phyloP scores from a whole-genome alignment of 2,113 vertebrate genomes.

The Ciconia maguari region DNA sequence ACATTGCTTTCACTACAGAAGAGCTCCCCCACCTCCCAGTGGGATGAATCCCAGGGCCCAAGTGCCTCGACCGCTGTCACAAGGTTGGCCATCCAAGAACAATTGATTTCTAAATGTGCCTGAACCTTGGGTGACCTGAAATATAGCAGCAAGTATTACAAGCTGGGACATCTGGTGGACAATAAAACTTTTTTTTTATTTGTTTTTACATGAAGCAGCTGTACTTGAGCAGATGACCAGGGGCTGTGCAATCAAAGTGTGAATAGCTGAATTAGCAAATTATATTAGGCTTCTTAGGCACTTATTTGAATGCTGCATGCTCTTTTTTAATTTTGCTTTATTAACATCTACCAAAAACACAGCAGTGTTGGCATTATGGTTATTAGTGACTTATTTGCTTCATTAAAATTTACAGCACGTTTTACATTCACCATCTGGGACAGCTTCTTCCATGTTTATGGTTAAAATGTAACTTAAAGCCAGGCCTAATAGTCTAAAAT shows the following conservation, averaged over 20 bases:
- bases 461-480: constrained; percentile 70
- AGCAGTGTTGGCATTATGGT: constrained; percentile 61
- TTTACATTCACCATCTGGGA: constrained; percentile 74
- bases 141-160: constrained; percentile 57
- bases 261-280: constrained; percentile 77
- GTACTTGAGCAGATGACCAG: constrained; percentile 74
- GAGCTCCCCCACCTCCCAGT: not conserved
- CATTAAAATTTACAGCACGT: constrained; percentile 76
- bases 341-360: constrained; percentile 69
- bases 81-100: not conserved
- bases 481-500: constrained; percentile 30
- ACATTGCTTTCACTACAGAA: not conserved
- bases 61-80: not conserved
- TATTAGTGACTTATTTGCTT: constrained; percentile 77
- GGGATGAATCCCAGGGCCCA: not conserved
- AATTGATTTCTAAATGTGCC: constrained; percentile 41
- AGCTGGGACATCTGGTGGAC: constrained; percentile 76
- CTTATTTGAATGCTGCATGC: constrained; percentile 73
- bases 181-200: constrained; percentile 69
- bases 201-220: constrained; percentile 75
- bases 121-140: constrained; percentile 76
- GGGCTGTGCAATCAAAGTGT: constrained; percentile 71
- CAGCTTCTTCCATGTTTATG: constrained; percentile 48
- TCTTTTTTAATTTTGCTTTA: constrained; percentile 75
- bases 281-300: constrained; percentile 66